A percentile compares a stretch with the other conserved stretches of the same genome.
Evolutionary conservation across 2,113 vertebrate genomes (phyloP).

Genomic region (Peromyscus leucopus): DNA sequence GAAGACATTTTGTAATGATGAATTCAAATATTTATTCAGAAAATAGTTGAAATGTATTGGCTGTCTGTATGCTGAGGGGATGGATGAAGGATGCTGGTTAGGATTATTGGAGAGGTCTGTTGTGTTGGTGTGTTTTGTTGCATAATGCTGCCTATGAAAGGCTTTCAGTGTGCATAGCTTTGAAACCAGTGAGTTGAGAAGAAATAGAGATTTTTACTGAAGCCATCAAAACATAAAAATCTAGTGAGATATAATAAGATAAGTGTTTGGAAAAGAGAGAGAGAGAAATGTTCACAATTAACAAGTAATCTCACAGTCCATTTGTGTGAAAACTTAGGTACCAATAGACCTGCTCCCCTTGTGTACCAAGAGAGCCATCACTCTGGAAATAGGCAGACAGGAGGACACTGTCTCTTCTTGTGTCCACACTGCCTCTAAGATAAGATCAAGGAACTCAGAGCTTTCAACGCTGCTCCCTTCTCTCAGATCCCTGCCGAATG

Average conservation of each 20-base stretch:
- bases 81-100: no score
- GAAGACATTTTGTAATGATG: not conserved
- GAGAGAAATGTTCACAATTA: not conserved
- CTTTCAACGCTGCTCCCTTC: not conserved
- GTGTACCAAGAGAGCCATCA: accelerated
- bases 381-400: not conserved
- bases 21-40: not conserved
- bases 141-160: not conserved
- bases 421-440: not conserved
- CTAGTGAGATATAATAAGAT: not conserved
- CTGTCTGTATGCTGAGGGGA: accelerated
- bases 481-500: not conserved
- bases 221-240: not conserved
- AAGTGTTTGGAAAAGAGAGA: not conserved
- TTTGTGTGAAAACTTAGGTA: accelerated
- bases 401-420: accelerated
- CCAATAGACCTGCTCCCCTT: not conserved
- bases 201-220: not conserved
- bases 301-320: not conserved
- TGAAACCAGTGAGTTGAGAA: not conserved
- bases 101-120: accelerated
- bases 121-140: accelerated
- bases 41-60: not conserved
- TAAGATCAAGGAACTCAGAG: not conserved
- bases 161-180: not conserved